A percentile compares a stretch with the other conserved stretches of the same genome.
Evolutionary conservation across 2,888 invertebrate genomes (phyloP).

Genomic region (Smittia aterrima): DNA sequence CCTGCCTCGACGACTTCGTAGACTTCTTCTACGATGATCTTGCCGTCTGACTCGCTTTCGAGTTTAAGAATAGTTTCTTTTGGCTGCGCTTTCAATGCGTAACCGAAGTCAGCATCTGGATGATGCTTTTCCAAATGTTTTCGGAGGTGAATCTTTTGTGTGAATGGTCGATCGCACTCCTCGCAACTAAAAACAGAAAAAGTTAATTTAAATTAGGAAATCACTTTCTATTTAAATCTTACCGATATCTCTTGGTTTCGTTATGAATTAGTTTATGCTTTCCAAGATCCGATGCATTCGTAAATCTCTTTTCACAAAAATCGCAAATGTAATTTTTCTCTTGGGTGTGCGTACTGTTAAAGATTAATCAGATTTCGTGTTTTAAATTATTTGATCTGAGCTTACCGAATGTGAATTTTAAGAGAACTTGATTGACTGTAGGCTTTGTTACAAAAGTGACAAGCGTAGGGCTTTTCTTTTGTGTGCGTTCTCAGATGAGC

Average conservation of each 20-base stretch:
- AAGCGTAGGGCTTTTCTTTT: slow-evolving; percentile 45
- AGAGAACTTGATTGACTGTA: slow-evolving; percentile 46
- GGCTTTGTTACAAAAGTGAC: slow-evolving; percentile 44
- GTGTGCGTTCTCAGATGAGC: slow-evolving; percentile 46
- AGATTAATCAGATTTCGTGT: not conserved
- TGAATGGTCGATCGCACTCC: not conserved
- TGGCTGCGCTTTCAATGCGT: not conserved
- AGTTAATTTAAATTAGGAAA: not conserved
- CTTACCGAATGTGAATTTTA: slow-evolving; percentile 44
- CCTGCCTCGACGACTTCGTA: not conserved
- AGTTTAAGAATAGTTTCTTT: not conserved
- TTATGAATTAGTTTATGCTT: slow-evolving; percentile 44
- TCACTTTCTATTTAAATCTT: not conserved
- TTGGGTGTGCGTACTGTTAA: slow-evolving; percentile 44
- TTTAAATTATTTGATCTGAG: not conserved
- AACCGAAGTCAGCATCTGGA: not conserved
- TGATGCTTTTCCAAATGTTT: slow-evolving; percentile 27
- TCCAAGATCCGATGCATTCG: slow-evolving; percentile 45
- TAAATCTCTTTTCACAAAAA: slow-evolving; percentile 45
- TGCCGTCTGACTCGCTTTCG: not conserved
- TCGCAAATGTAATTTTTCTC: slow-evolving; percentile 45
- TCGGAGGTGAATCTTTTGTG: slow-evolving; percentile 10
- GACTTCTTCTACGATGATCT: slow-evolving; percentile 1
- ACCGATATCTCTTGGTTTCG: not conserved
- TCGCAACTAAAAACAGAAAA: not conserved